phyloP scores from a whole-genome alignment of 2,888 invertebrate genomes.

The Epirrhoe tristata region DNA sequence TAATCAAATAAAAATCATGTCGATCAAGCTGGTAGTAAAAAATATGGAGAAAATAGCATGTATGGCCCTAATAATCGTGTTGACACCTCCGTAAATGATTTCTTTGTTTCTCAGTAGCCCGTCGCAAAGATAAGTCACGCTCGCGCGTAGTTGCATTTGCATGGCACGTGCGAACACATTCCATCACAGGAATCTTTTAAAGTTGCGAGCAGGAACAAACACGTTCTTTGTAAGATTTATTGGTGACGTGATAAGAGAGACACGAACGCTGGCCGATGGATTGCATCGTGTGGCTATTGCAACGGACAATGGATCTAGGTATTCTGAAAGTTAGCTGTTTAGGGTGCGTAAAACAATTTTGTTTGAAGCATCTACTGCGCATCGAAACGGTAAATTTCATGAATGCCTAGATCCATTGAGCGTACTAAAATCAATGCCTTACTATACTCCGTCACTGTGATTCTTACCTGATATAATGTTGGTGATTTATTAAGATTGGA shows the following conservation, averaged over 20 bases:
- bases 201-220: slow-evolving; percentile 43
- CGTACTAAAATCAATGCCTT: too few relatives aligned
- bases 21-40: neutral
- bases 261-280: neutral
- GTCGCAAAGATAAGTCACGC: slow-evolving; percentile 11
- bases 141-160: slow-evolving; percentile 19
- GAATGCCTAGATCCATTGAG: too few relatives aligned
- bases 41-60: neutral
- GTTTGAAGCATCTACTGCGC: too few relatives aligned
- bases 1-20: too few relatives aligned
- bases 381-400: too few relatives aligned
- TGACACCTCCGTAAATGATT: neutral
- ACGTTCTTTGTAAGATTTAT: slow-evolving; percentile 41
- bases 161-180: slow-evolving; percentile 20
- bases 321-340: neutral
- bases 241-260: slow-evolving; percentile 21
- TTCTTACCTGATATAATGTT: slow-evolving; percentile 33
- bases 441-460: too few relatives aligned
- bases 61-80: neutral
- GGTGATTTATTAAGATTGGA: slow-evolving; percentile 33
- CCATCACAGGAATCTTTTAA: slow-evolving; percentile 46
- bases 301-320: neutral
- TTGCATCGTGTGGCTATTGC: neutral
- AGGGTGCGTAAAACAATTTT: too few relatives aligned
- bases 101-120: slow-evolving; percentile 1